Percentiles rank a stretch among this genome's conserved stretches.
phyloP scores from a whole-genome alignment of 2,113 vertebrate genomes.

The Casuarius casuarius region DNA sequence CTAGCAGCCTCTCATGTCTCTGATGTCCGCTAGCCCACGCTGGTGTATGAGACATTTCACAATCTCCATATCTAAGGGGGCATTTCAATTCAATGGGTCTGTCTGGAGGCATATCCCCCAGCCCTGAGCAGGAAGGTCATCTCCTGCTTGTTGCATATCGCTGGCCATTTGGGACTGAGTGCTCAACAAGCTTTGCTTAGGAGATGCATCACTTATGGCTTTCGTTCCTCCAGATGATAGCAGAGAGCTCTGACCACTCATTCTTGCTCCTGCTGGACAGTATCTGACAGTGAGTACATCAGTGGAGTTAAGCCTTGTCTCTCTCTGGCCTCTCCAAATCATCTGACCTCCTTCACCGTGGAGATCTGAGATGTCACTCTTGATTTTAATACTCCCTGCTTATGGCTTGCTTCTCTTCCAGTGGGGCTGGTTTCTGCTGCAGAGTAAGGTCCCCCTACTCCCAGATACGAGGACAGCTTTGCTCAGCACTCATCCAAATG shows the following conservation, averaged over 20 bases:
- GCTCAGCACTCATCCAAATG: background rate
- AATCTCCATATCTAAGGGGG: background rate
- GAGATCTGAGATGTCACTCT: too few relatives aligned
- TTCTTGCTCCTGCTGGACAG: too few relatives aligned
- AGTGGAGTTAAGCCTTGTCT: background rate
- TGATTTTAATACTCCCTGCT: background rate
- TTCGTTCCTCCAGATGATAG: background rate
- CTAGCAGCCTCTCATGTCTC: background rate
- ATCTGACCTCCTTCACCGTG: fast-evolving
- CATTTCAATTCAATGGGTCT: background rate
- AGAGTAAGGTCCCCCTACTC: background rate
- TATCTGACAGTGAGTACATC: background rate
- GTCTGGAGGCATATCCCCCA: background rate
- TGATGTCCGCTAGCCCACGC: background rate
- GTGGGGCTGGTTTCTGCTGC: background rate
- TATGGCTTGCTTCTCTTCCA: fast-evolving
- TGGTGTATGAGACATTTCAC: background rate
- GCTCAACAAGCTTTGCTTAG: background rate
- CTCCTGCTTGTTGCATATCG: background rate
- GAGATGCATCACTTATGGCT: background rate
- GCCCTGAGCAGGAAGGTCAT: background rate
- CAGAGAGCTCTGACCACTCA: background rate
- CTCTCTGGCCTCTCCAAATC: background rate
- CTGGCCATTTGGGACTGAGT: background rate
- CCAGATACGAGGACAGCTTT: background rate